A percentile compares a stretch with the other conserved stretches of the same genome.
Evolutionary conservation across 2,797 vertebrate species (phyloP).

Genomic region (Mus minutoides): DNA sequence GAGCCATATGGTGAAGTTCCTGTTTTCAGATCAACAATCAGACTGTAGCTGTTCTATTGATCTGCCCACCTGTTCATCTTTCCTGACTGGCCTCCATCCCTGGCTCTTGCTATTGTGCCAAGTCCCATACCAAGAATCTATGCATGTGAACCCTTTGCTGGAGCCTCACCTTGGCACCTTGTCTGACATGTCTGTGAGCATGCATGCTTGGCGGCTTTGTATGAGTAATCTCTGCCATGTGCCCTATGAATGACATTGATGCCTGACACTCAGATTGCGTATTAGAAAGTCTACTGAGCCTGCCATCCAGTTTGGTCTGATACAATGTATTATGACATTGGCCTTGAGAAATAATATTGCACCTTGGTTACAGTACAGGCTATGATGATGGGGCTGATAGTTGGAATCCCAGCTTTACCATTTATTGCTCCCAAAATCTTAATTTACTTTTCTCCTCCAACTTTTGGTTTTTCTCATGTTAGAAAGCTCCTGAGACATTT

Average conservation of each 20-base stretch:
- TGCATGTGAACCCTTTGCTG: neutral
- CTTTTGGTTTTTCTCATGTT: constrained; percentile 4
- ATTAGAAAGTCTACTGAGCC: neutral
- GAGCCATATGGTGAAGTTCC: constrained; percentile 44
- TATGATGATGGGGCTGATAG: neutral
- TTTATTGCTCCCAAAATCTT: neutral
- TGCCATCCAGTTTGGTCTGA: neutral
- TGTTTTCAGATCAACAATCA: constrained; percentile 57
- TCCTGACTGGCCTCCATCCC: neutral
- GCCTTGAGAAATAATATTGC: neutral
- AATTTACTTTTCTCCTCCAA: neutral
- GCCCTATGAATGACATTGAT: neutral
- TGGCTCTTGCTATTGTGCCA: neutral
- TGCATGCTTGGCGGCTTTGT: neutral
- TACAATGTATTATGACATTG: neutral
- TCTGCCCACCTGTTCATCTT: constrained; percentile 52
- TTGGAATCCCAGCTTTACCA: neutral
- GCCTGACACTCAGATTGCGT: neutral
- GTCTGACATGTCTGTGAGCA: neutral
- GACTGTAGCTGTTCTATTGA: constrained; percentile 41
- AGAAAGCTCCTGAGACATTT: neutral
- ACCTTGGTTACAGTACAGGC: neutral
- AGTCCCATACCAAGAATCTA: neutral
- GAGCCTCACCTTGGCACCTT: neutral
- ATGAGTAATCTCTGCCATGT: neutral